Base-by-base conservation (phyloP, 2,888 invertebrate genomes). In the Drosophila pullipes region DNA sequence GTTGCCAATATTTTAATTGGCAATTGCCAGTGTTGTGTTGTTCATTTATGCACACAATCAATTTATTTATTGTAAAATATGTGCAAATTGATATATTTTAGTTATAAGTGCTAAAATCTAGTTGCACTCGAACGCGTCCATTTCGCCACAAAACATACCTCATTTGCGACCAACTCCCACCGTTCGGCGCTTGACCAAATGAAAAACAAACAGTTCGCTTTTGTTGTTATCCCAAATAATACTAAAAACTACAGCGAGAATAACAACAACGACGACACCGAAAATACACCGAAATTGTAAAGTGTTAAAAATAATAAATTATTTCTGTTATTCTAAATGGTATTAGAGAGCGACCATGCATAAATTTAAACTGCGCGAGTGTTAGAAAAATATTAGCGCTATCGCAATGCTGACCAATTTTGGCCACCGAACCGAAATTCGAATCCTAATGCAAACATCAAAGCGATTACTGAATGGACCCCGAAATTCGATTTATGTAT, bases 291-390 rank as follows among this genome's bases (percentile, higher is more conserved):
- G 69, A 89, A 89, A 86, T 90, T 89, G 91, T 90, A 89, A 89
- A 90, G 87, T 88, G 87, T 88, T 88, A 88, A 79, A 88, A 88
- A 88, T 90, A 88, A 88, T 88, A 88, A 88, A 88, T 88, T 88
- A 88, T 88, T 88, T 71, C 87, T 86, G 87, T 90, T 90, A 78
- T 90, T 89, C 87, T 82, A 88, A 88, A 89, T 84, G 82, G 91
- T 79, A 89, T 88, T 90, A 87, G 87, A 83, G 90, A 75, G 72
- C 74, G 70, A 58, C 67, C 79, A 85, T 86, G 86, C 81, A 86
- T 90, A 85, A 90, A 85, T 85, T 85, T 85, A 85, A 70, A 59
- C 68, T 25, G 62, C 54, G 39, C 70, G 69, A 75, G 86, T 86
- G 90, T 88, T 85, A 83, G 76, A 73, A 74, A 78, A 85, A 85